A percentile compares a stretch with the other conserved stretches of the same genome.
Conservation (phyloP, 2,797 vertebrate species). For the Australoheros facetus region DNA sequence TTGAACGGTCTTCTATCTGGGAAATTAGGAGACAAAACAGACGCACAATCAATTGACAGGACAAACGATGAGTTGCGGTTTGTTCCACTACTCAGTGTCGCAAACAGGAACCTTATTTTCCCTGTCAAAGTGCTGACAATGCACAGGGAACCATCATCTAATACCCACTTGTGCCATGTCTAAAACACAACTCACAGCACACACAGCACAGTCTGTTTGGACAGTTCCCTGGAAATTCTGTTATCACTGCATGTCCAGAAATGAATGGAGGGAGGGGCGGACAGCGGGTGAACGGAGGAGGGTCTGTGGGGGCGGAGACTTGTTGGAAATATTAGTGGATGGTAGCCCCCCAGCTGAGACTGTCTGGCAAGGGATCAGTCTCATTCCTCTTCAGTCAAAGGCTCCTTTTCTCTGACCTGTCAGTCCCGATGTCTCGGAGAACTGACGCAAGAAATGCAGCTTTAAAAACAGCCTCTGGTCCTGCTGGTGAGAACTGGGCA, state of each 20-base stretch:
- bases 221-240: conserved; percentile 62
- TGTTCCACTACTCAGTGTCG: conserved; percentile 25
- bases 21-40: conserved; percentile 32
- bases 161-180: conserved; percentile 29
- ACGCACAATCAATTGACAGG: conserved; percentile 46
- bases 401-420: conserved; percentile 67
- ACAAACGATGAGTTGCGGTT: conserved; percentile 40
- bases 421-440: conserved; percentile 64
- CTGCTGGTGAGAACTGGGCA: conserved; percentile 78
- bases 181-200: conserved; percentile 24
- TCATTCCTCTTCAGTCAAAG: conserved; percentile 66
- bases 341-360: conserved; percentile 65
- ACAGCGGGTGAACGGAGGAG: conserved; percentile 35
- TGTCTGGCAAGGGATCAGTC: conserved; percentile 79
- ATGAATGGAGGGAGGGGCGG: conserved; percentile 43
- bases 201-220: conserved; percentile 52
- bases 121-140: conserved; percentile 46
- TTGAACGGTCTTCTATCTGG: conserved; percentile 36
- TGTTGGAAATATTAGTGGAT: conserved; percentile 59
- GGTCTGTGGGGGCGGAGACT: conserved; percentile 34
- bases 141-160: conserved; percentile 32
- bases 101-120: conserved; percentile 25
- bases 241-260: conserved; percentile 70
- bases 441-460: conserved; percentile 64
- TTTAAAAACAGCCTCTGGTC: conserved; percentile 71